Evolutionary conservation across 2,888 invertebrate species (phyloP).

Genomic region (Meganola albula): DNA sequence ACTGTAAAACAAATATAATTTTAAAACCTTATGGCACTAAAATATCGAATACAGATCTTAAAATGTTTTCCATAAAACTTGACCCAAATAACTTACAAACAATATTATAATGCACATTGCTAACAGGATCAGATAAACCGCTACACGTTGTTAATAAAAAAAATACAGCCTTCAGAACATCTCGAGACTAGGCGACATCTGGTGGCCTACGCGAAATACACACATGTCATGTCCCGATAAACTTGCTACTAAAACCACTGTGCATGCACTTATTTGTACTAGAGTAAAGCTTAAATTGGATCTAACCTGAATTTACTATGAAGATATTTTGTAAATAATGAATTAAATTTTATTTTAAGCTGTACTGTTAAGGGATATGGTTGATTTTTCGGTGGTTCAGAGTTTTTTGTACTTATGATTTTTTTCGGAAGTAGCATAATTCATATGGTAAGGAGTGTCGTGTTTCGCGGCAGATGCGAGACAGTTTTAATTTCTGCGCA

Average conservation of each 20-base stretch:
- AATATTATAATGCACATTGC: conserved; percentile 27
- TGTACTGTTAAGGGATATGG: conserved; percentile 15
- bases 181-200: conserved; percentile 55
- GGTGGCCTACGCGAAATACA: conserved; percentile 56
- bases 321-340: conserved; percentile 13
- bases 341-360: conserved; percentile 7
- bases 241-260: conserved; percentile 38
- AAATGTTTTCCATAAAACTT: conserved; percentile 13
- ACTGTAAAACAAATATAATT: too few species aligned
- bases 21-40: too few species aligned
- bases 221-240: conserved; percentile 67
- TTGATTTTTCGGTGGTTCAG: conserved; percentile 30
- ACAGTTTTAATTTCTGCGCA: conserved; percentile 47
- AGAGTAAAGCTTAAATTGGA: conserved; percentile 20
- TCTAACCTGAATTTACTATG: conserved; percentile 7
- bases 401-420: conserved; percentile 21
- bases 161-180: conserved; percentile 43
- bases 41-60: conserved; percentile 19
- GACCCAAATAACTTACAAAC: conserved; percentile 24
- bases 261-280: conserved; percentile 17
- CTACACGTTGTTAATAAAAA: conserved; percentile 45
- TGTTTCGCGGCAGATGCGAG: conserved; percentile 70
- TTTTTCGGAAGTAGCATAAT: conserved; percentile 66
- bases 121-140: conserved; percentile 52
- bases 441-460: conserved; percentile 69